These are phyloP conservation scores for Patiria miniata DNA, from an alignment of 35 echinoderm and acorn worm genomes.

Conservation along the genomic window DNA sequence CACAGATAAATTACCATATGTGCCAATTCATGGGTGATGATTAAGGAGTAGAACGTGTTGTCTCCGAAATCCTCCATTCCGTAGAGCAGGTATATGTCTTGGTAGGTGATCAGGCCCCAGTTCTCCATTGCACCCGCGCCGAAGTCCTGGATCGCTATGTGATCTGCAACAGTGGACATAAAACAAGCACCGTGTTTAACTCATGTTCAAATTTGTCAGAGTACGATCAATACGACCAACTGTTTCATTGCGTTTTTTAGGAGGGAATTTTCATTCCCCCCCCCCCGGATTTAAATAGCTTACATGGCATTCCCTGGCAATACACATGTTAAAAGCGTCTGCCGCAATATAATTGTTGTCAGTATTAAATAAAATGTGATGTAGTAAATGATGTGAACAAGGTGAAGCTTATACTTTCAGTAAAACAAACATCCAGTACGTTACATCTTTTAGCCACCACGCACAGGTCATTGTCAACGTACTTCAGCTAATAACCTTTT, in stretches of 20 bases:
- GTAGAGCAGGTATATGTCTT: slow-evolving; percentile 25
- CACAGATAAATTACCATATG: slow-evolving; percentile 10
- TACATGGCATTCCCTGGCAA: too few relatives aligned
- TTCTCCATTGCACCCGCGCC: slow-evolving; percentile 73
- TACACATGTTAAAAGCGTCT: too few relatives aligned
- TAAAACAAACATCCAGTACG: too few relatives aligned
- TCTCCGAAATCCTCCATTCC: not conserved
- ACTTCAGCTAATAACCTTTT: too few relatives aligned
- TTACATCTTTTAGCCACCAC: too few relatives aligned
- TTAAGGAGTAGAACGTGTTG: not conserved
- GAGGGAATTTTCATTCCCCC: not conserved
- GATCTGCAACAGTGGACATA: slow-evolving; percentile 36
- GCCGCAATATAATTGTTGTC: too few relatives aligned
- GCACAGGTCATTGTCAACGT: too few relatives aligned
- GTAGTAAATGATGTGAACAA: too few relatives aligned
- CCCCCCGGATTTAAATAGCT: too few relatives aligned
- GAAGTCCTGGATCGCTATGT: slow-evolving; percentile 64
- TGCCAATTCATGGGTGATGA: slow-evolving; percentile 31
- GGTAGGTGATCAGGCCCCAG: slow-evolving; percentile 74
- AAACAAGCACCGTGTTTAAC: not conserved
- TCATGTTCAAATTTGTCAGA: not conserved
- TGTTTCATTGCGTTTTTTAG: not conserved
- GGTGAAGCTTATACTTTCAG: too few relatives aligned
- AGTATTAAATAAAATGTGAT: too few relatives aligned
- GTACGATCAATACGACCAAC: not conserved